These are phyloP conservation scores for Bufotes viridis DNA, from an alignment of 2,797 vertebrate species.

Conservation along the genomic window DNA sequence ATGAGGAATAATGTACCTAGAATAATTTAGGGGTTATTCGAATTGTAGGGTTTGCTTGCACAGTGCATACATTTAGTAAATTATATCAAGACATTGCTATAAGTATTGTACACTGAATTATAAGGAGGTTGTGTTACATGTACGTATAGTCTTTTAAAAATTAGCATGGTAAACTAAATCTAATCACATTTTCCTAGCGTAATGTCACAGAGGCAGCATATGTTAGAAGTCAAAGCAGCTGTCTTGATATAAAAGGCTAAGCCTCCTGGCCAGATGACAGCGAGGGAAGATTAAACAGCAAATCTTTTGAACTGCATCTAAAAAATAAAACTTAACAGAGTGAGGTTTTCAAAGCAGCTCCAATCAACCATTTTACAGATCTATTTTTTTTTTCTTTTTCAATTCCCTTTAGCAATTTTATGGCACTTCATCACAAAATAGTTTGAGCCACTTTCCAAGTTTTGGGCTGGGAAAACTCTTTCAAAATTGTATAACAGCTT, in stretches of 20 bases:
- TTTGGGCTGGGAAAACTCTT: neutral
- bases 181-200: slow-evolving; percentile 52
- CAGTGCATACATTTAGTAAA: neutral
- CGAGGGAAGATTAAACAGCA: slow-evolving; percentile 29
- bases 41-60: neutral
- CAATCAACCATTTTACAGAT: neutral
- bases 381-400: neutral
- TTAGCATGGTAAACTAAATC: slow-evolving; percentile 42
- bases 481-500: neutral
- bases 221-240: slow-evolving; percentile 47
- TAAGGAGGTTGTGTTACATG: neutral
- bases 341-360: slow-evolving; percentile 17
- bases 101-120: slow-evolving; percentile 33
- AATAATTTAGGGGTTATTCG: neutral
- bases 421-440: slow-evolving; percentile 18
- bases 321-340: slow-evolving; percentile 23
- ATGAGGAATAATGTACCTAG: neutral
- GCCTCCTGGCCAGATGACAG: slow-evolving; percentile 27
- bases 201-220: slow-evolving; percentile 43
- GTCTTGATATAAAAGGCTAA: slow-evolving; percentile 37
- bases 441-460: slow-evolving; percentile 5
- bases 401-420: neutral
- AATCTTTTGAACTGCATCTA: slow-evolving; percentile 16
- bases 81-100: neutral
- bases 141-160: slow-evolving; percentile 12